These are phyloP conservation scores for Patiria miniata DNA, from an alignment of 35 echinoderm and acorn worm species.

Conservation along the genomic window DNA sequence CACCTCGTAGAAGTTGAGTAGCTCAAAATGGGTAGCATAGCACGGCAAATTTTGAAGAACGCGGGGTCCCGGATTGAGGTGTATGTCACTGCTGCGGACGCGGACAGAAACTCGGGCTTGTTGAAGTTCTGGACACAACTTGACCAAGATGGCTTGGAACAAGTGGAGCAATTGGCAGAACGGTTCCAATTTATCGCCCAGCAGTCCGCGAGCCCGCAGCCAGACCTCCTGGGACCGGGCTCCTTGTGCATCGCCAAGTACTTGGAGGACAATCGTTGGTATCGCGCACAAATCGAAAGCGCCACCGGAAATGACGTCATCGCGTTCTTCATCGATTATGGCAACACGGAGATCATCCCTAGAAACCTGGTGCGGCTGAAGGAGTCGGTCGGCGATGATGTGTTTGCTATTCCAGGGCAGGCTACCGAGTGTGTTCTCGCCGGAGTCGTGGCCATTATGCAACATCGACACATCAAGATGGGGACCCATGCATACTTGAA, in stretches of 20 bases:
- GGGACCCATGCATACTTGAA: slow-evolving; percentile 67
- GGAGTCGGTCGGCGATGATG: not conserved
- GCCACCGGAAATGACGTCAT: slow-evolving; percentile 87
- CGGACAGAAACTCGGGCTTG: slow-evolving; percentile 32
- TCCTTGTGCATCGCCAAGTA: slow-evolving; percentile 73
- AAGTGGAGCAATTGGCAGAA: slow-evolving; percentile 11
- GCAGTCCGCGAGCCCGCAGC: not conserved
- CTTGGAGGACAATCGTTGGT: slow-evolving; percentile 82
- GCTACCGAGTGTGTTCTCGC: slow-evolving; percentile 72
- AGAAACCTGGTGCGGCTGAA: slow-evolving; percentile 46
- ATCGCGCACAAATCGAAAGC: slow-evolving; percentile 70
- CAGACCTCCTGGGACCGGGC: slow-evolving; percentile 30
- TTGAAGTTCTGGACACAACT: slow-evolving; percentile 62
- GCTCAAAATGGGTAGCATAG: not conserved
- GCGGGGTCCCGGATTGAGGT: slow-evolving; percentile 33
- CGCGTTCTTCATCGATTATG: slow-evolving; percentile 85
- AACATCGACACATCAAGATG: slow-evolving; percentile 51
- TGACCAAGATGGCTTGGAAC: slow-evolving; percentile 42
- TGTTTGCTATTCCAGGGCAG: slow-evolving; percentile 55
- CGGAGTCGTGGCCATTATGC: slow-evolving; percentile 54
- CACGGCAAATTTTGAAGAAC: not conserved
- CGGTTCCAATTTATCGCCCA: slow-evolving; percentile 38
- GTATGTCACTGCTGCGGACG: slow-evolving; percentile 51
- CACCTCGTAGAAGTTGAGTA: not conserved
- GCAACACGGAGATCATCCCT: slow-evolving; percentile 88